Base-by-base conservation (phyloP, 1,140 invertebrate genomes). In the Cyrtorhinus lividipennis region DNA sequence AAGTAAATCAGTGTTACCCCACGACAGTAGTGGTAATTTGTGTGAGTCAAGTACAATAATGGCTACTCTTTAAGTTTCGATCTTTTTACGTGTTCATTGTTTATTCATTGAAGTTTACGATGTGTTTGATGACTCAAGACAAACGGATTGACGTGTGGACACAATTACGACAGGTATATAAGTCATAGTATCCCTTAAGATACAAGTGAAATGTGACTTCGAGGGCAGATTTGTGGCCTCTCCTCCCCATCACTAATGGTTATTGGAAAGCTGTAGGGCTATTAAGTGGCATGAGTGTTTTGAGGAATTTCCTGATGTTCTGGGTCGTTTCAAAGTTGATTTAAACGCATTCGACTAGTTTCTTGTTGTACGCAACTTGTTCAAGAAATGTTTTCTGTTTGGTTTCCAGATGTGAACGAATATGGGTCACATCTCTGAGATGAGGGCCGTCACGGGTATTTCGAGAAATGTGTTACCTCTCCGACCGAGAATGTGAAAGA, bases 341-440 rank as follows among this genome's bases (percentile, higher is more conserved):
- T 12, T 5, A 5, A 13, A 22, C 48, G 8, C 20, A 12, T 10
- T 20, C 18, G 48, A 53, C 20, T 13, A 22, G 10, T 20, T 5
- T 8, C 48, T 10, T 15, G 5, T 12, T 22, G 48, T 10, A 15
- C 20, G 48, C n/a, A n/a, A 53, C 20, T 8, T 13, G 48, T 53
- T 15, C 8, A 53, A 10, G 20, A n/a, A n/a, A 53, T 53, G 48
- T 13, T 46, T 27, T n/a, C 15, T 26, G 20, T 26, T 24, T 53
- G 57, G 18, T 48, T 64, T 64, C 15, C 63, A 64, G 62, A 58
- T 57, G 26, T 59, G 26, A 26, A 24, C 45, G 53, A 64, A 64
- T n/a, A 64, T 64, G 63, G 63, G 63, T 64, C 63, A 64, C 45
- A 46, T 45, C 44, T 56, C 24, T 13, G 23, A 15, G 45, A 62